Evolutionary conservation across 2,113 vertebrate species (phyloP).

Genomic region (Acanthochromis polyacanthus): DNA sequence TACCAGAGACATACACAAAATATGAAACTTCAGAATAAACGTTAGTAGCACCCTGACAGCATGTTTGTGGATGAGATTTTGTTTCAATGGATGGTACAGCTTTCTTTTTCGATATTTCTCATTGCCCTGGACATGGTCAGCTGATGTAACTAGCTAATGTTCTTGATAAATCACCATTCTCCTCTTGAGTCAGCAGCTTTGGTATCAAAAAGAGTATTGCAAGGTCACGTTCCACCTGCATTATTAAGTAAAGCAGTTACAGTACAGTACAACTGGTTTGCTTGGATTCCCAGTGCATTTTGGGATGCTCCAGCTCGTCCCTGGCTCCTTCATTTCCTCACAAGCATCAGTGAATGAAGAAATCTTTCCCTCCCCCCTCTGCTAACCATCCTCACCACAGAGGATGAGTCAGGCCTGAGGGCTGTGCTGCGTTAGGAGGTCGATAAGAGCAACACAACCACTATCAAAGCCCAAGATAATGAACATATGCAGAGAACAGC

Average conservation of each 20-base stretch:
- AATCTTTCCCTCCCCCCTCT: not conserved
- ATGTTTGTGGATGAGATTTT: not conserved
- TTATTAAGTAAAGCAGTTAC: constrained; percentile 1
- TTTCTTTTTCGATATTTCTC: not conserved
- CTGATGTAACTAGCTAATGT: constrained; percentile 28
- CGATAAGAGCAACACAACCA: constrained; percentile 15
- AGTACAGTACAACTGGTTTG: not conserved
- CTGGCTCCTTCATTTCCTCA: not conserved
- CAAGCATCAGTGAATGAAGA: constrained; percentile 19
- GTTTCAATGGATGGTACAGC: not conserved
- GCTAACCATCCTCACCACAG: not conserved
- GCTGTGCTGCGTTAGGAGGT: constrained; percentile 24
- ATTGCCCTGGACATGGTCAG: not conserved
- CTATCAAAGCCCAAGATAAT: constrained; percentile 31
- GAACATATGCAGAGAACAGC: constrained; percentile 31
- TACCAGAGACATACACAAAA: not conserved
- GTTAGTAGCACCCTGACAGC: not conserved
- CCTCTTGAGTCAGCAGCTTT: constrained; percentile 56
- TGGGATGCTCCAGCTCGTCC: constrained; percentile 48
- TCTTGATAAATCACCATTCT: constrained; percentile 21
- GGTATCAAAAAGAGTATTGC: constrained; percentile 13
- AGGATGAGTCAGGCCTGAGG: constrained; percentile 37
- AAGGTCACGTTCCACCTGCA: constrained; percentile 58
- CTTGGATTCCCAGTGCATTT: constrained; percentile 26
- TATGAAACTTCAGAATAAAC: not conserved